These are phyloP conservation scores for Cyrtorhinus lividipennis DNA, from an alignment of 1,140 invertebrate species.

Conservation along the genomic window DNA sequence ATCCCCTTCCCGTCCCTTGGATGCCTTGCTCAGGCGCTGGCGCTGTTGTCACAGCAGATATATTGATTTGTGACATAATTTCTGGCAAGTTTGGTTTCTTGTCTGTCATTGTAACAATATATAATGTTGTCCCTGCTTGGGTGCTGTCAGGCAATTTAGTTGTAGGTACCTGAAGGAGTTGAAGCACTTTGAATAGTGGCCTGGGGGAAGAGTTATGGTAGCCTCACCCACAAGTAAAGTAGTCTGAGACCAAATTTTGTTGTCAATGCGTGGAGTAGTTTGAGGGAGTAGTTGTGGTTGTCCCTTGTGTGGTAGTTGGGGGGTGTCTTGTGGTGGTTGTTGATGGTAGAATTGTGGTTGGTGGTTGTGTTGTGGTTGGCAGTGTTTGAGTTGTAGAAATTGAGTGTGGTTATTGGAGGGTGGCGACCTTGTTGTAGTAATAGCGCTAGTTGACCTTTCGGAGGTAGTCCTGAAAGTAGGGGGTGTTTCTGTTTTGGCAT, in stretches of 20 bases:
- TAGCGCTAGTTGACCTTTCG: too few species aligned
- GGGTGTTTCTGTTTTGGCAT: too few species aligned
- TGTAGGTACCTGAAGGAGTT: too few species aligned
- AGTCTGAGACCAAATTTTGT: too few species aligned
- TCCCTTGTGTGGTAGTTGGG: background rate
- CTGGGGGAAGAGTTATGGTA: too few species aligned
- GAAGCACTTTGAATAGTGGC: too few species aligned
- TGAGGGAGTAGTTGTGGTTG: slow-evolving; percentile 19
- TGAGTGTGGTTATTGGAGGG: slow-evolving; percentile 7
- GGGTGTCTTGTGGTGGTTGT: slow-evolving; percentile 18
- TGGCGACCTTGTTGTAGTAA: slow-evolving; percentile 17
- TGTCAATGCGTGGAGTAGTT: too few species aligned
- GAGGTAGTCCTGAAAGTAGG: too few species aligned
- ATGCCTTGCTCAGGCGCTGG: too few species aligned
- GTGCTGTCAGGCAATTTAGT: background rate
- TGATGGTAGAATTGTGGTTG: slow-evolving; percentile 1
- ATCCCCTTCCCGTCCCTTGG: background rate
- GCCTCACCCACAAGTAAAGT: too few species aligned
- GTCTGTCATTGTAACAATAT: slow-evolving; percentile 13
- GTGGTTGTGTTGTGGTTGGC: background rate
- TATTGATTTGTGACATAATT: slow-evolving; percentile 32
- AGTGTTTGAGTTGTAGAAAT: background rate
- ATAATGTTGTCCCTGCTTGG: background rate
- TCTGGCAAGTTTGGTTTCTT: slow-evolving; percentile 27
- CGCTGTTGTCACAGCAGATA: slow-evolving; percentile 28